Percentiles rank a stretch among this genome's conserved stretches.
Conservation (phyloP, 2,888 invertebrate species). For the Macaria liturata region DNA sequence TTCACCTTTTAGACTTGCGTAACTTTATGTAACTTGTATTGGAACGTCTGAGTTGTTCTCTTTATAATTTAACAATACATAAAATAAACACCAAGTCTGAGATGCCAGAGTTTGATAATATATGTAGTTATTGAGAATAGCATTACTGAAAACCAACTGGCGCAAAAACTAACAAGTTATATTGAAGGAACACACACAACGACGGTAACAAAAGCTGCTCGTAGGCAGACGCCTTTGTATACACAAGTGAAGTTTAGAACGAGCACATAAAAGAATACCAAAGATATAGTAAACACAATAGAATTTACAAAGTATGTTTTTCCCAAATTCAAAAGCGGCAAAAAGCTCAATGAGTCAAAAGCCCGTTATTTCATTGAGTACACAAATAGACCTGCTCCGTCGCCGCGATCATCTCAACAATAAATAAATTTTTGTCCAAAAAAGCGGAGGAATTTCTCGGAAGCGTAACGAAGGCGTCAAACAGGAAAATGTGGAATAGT, state of each 20-base stretch:
- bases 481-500: constrained; percentile 30
- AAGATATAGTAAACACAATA: constrained; percentile 9
- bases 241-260: no score
- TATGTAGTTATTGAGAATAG: constrained; percentile 3
- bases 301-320: constrained; percentile 12
- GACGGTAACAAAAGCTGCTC: constrained; percentile 2
- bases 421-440: constrained; percentile 27
- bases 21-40: not conserved
- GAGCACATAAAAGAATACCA: not conserved
- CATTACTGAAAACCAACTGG: constrained; percentile 7
- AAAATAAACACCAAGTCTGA: no score
- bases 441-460: constrained; percentile 25
- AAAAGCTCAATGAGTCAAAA: constrained; percentile 23
- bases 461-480: constrained; percentile 14
- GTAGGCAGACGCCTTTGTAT: constrained; percentile 5
- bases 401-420: constrained; percentile 16
- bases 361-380: constrained; percentile 28
- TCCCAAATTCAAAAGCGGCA: constrained; percentile 11
- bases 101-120: constrained; percentile 7
- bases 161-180: constrained; percentile 6
- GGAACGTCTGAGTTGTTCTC: no score
- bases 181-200: constrained; percentile 1
- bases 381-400: constrained; percentile 20
- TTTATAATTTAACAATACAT: no score
- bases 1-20: not conserved